phyloP scores from a whole-genome alignment of 1,140 invertebrate genomes.

The Orius laevigatus region DNA sequence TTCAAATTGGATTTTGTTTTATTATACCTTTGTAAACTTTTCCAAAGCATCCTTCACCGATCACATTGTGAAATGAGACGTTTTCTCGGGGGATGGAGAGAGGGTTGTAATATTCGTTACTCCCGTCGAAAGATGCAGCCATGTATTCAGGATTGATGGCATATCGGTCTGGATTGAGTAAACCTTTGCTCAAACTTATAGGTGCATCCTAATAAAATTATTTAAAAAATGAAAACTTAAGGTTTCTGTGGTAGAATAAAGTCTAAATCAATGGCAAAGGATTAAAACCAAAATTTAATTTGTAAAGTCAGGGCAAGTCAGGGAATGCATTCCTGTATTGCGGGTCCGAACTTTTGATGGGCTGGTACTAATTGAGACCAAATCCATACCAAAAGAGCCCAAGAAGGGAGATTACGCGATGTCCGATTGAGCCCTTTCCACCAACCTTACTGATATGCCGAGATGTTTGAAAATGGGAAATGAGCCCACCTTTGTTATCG shows the following conservation, averaged over 20 bases:
- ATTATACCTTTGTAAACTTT: constrained; percentile 58
- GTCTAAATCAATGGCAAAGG: no score
- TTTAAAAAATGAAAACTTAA: neutral
- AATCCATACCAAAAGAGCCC: no score
- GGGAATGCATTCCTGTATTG: neutral
- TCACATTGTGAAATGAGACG: constrained; percentile 56
- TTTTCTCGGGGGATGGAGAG: constrained; percentile 24
- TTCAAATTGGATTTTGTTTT: no score
- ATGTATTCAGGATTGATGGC: constrained; percentile 58
- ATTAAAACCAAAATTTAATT: neutral
- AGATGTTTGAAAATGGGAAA: no score
- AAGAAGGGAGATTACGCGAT: neutral
- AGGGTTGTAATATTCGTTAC: constrained; percentile 36
- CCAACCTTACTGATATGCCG: no score
- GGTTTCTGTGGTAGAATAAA: no score
- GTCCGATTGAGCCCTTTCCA: no score
- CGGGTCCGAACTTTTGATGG: neutral
- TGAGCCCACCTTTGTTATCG: no score
- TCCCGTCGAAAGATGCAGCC: constrained; percentile 24
- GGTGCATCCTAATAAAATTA: constrained; percentile 26
- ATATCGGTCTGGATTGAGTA: constrained; percentile 52
- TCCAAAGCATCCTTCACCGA: constrained; percentile 84
- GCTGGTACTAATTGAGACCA: neutral
- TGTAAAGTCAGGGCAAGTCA: neutral
- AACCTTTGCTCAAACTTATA: constrained; percentile 36